Evolutionary conservation across 2,888 invertebrate species (phyloP), one percentile per base, ranked within the genome.

Genomic region (Biston stratarius): DNA sequence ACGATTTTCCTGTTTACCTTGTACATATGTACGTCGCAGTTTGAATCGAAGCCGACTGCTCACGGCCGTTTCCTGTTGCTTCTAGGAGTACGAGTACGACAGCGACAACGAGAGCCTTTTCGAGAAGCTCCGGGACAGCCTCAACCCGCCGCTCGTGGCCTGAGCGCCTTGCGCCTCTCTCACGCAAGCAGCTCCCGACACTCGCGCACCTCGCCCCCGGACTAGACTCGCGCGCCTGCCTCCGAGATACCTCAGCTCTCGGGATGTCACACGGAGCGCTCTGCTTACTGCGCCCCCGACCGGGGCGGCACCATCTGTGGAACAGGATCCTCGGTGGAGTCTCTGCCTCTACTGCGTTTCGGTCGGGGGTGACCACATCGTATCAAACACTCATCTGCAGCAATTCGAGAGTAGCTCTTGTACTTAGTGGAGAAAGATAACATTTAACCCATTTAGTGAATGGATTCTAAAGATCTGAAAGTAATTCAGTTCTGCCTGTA

Each of bases 81-180:
- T 73, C 33, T 72, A 78, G 81, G 78, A 72, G 71, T 85, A 81
- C 62, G 90, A 90, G 70, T 87, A 84, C 66, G 90, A 90, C 71
- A 87, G 83, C 64, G 90, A 90, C 59, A 77, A 69, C 53, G 89
- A 89, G 68, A 82, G 78, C 40, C 68, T 90, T 24, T 90, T 86
- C 80, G 88, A 88, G 69, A 82, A 79, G 69, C 73, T 86, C 14
- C 82, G 77, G 61, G 58, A 48, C 15, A 84, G 51, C 33, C 38
- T 62, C 53, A 67, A 76, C 75, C 75, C 83, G 40, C 84, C 86
- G 74, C 84, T 88, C 78, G 87, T 88, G 67, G 87, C 87, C 66
- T 89, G 83, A 86, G 66, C 57, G 36, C 47, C 59, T 47, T 51
- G 48, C 38, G 55, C 40, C 51, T 12, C 48, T n/a, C 49, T 51